These are phyloP conservation scores for Megamerina dolium DNA, from an alignment of 2,888 invertebrate genomes.

Conservation along the genomic window DNA sequence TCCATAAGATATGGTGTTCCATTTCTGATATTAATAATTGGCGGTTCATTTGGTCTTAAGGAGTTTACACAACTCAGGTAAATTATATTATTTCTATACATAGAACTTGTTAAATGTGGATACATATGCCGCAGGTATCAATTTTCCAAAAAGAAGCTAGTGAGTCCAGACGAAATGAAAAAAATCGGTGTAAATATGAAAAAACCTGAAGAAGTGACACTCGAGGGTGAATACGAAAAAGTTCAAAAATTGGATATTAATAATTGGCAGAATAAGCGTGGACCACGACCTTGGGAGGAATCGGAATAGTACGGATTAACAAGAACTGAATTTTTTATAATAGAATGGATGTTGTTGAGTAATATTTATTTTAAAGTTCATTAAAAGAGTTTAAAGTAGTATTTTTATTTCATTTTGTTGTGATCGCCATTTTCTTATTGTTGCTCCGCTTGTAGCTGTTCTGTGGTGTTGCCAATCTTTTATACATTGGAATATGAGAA, in stretches of 20 bases:
- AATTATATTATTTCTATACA: background rate
- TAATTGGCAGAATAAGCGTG: slow-evolving; percentile 79
- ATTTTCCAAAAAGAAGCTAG: slow-evolving; percentile 55
- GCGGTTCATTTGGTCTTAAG: slow-evolving; percentile 69
- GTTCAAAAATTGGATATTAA: slow-evolving; percentile 68
- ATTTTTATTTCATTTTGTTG: too few relatives aligned
- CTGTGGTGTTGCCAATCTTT: too few relatives aligned
- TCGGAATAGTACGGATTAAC: too few relatives aligned
- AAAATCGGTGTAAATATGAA: slow-evolving; percentile 63
- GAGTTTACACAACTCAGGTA: slow-evolving; percentile 72
- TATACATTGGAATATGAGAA: too few relatives aligned
- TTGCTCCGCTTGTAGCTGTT: too few relatives aligned
- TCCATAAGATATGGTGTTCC: slow-evolving; percentile 62
- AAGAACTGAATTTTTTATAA: too few relatives aligned
- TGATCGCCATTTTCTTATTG: too few relatives aligned
- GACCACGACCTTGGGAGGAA: slow-evolving; percentile 80
- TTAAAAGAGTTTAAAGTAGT: too few relatives aligned
- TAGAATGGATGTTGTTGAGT: too few relatives aligned
- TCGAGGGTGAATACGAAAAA: slow-evolving; percentile 71
- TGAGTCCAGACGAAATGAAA: slow-evolving; percentile 61
- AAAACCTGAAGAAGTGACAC: slow-evolving; percentile 60
- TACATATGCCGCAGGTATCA: slow-evolving; percentile 49
- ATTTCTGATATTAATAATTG: slow-evolving; percentile 65
- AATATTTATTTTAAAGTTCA: too few relatives aligned
- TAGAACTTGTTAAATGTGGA: slow-evolving; percentile 6